Evolutionary conservation across 2,113 vertebrate genomes (phyloP), one percentile per base, ranked within the genome.

Genomic region (Pongo pygmaeus): DNA sequence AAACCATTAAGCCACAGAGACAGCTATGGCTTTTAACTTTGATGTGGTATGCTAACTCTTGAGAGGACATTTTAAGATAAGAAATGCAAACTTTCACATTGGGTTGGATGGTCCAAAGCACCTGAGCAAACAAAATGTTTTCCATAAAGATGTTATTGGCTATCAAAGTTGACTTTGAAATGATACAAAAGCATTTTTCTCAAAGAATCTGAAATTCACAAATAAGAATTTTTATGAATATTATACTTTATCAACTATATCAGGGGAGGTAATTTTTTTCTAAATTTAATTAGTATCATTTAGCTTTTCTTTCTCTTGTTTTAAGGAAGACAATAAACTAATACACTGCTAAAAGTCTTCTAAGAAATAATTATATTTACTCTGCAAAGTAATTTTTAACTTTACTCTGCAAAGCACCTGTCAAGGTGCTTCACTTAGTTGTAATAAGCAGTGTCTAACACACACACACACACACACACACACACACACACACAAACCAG

Each of bases 121-220:
- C 25, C 30, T 94, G 50, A 93, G 75, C 83, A 50, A 97, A 97
- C 50, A 95, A 13, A 95, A 79, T 8, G 2, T 94, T 93, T 96
- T 78, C 61, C 67, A 32, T 46, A 8, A 43, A 57, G 23, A 6
- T n/a, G 55, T 16, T 35, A 9, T 81, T n/a, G 16, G 50, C 57
- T 84, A 17, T 23, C 22, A 35, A 55, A 32, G 22, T 46, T 70
- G 69, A 70, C 91, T 84, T 96, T 83, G 81, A 91, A 95, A 67
- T 91, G 43, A 59, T 23, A 40, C 8, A 12, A 12, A 80, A 59
- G 17, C 1, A 35, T 61, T 84, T 90, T 94, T 89, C 32, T 84
- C 43, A 61, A 92, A 79, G 52, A 90, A 84, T 8, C 13, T 52
- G 32, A 64, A 81, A 91, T 95, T 92, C 1, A 61, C 14, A 50